phyloP scores from a whole-genome alignment of 37 sponge, comb jelly and placozoan species.

The Aphrocallistes beatrix region DNA sequence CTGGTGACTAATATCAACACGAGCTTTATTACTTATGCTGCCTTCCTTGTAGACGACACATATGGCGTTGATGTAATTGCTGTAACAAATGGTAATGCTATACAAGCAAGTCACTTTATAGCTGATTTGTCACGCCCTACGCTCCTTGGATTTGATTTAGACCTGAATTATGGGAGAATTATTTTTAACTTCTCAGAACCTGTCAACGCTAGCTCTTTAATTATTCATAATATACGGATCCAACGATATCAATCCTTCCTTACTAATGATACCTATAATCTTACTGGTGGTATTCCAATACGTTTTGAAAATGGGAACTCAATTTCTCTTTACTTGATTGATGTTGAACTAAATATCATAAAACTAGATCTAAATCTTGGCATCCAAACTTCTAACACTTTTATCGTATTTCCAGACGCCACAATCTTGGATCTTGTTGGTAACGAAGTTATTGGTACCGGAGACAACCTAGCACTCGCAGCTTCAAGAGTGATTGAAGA shows the following conservation, averaged over 20 bases:
- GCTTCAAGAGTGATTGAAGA: conserved; percentile 30
- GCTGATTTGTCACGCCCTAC: conserved; percentile 45
- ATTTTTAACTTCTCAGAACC: conserved; percentile 58
- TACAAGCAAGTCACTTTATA: conserved; percentile 40
- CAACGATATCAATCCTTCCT: background rate
- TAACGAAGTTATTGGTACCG: background rate
- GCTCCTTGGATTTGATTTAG: conserved; percentile 42
- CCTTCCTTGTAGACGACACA: conserved; percentile 58
- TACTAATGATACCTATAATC: background rate
- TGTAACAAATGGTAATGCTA: conserved; percentile 53
- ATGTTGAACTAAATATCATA: background rate
- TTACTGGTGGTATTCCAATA: background rate
- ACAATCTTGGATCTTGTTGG: background rate
- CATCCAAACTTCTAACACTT: background rate
- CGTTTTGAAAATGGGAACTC: background rate
- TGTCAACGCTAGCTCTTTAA: conserved; percentile 28
- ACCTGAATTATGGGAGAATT: conserved; percentile 51
- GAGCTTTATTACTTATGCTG: conserved; percentile 55
- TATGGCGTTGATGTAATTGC: conserved; percentile 66
- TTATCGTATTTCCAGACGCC: conserved; percentile 7
- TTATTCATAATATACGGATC: background rate
- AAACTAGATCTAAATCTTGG: background rate
- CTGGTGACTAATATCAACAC: conserved; percentile 33
- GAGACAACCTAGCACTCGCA: background rate
- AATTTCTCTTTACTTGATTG: background rate